phyloP scores from a whole-genome alignment of 1,140 invertebrate genomes.

The Tetragonula clypearis region DNA sequence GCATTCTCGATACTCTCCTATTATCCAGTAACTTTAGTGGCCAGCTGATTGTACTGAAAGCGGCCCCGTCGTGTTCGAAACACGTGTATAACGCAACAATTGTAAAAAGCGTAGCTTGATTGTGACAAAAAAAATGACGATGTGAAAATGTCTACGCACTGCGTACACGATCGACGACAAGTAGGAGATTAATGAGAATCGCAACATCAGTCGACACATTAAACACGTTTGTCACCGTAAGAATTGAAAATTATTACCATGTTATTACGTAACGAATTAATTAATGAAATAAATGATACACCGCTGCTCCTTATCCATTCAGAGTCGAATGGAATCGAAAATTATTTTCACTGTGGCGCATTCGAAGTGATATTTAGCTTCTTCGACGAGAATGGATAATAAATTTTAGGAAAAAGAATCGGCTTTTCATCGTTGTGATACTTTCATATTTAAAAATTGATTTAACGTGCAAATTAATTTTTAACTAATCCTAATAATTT shows the following conservation, averaged over 20 bases:
- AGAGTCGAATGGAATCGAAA: not conserved
- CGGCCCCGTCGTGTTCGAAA: slow-evolving; percentile 29
- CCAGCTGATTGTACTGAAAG: slow-evolving; percentile 75
- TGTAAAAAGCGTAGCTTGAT: not conserved
- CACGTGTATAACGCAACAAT: slow-evolving; percentile 67
- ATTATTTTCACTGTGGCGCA: not conserved
- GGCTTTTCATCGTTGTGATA: too few species aligned
- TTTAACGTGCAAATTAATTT: not conserved
- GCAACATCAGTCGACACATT: not conserved
- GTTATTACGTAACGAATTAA: not conserved
- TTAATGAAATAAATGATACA: not conserved
- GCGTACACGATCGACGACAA: not conserved
- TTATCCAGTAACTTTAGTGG: slow-evolving; percentile 72
- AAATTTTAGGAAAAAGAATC: too few species aligned
- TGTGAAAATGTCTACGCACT: not conserved
- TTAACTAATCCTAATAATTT: not conserved
- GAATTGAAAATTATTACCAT: too few species aligned
- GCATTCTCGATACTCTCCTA: slow-evolving; percentile 66
- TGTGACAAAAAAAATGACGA: not conserved
- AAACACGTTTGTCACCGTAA: not conserved
- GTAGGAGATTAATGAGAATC: not conserved
- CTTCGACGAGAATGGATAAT: too few species aligned
- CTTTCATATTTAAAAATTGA: not conserved
- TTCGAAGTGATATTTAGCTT: not conserved
- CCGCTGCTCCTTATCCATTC: not conserved